Base-by-base conservation (phyloP, 2,888 invertebrate genomes). In the Elaeidobius kamerunicus region DNA sequence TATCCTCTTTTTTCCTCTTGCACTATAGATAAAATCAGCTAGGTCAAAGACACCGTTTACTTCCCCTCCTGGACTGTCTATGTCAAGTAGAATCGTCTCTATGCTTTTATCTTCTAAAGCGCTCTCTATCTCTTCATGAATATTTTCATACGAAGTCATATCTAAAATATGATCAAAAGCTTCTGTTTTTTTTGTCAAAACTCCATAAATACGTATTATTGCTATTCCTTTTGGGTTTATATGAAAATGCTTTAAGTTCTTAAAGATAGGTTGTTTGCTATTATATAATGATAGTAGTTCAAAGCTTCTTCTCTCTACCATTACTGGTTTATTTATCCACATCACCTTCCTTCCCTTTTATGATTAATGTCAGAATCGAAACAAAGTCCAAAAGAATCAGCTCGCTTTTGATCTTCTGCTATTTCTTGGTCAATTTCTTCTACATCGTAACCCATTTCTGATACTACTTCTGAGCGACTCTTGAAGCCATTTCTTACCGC, bases 361-460 rank as follows among this genome's bases (percentile, higher is more conserved):
- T 11, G 15, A 3, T 11, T 18, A 38, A 38, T 16, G 6, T 38
- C 39, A 38, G 39, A 38, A 38, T 38, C 39, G 16, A 38, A 38
- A 17, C 16, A 15, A 15, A 38, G 16, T 11, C 19, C 19, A 11
- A 38, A 16, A 14, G 11, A 11, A 15, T 39, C 27, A 14, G 40
- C 39, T 20, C 47, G 39, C 19, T 15, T 47, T 40, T 47, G 23
- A 47, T 47, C 39, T 40, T 47, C 47, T 42, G 47, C 47, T 20
- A 47, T 47, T 47, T 41, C 47, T 47, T 47, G 47, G 27, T 47
- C 47, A 23, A 47, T 47, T 47, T 47, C 47, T 47, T 47, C 47
- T 4, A 47, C 27, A 47, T 47, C 47, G 39, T 47, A n/a, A 48
- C 49, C 49, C 40, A 43, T 23, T 30, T 48, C 49, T 48, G 49